These are phyloP conservation scores for Erebia palarica DNA, from an alignment of 2,888 invertebrate species.

Conservation along the genomic window DNA sequence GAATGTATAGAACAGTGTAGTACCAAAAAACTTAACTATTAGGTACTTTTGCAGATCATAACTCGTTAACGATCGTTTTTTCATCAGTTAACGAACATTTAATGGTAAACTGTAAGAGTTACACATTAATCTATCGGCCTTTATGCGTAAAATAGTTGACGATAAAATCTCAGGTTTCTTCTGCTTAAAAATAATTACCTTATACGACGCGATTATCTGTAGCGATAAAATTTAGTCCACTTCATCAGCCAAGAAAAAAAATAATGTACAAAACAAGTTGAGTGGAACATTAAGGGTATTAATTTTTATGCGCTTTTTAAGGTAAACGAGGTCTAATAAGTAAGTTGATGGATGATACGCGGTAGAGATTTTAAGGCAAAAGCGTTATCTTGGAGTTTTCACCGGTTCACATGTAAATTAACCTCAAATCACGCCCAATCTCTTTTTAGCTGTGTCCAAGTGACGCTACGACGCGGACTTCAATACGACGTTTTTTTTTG, in stretches of 20 bases:
- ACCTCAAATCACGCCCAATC: constrained; percentile 48
- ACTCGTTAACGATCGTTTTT: no score
- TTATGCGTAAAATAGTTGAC: constrained; percentile 14
- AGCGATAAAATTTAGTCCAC: constrained; percentile 23
- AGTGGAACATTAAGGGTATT: constrained; percentile 37
- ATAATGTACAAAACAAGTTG: constrained; percentile 20
- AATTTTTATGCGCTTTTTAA: constrained; percentile 51
- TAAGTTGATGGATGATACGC: constrained; percentile 54
- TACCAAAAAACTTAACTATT: background rate
- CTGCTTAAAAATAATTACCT: constrained; percentile 15
- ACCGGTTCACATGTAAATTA: constrained; percentile 64
- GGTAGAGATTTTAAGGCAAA: constrained; percentile 58
- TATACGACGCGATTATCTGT: constrained; percentile 21
- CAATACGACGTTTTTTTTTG: no score
- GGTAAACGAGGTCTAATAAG: constrained; percentile 54
- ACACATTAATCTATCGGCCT: no score
- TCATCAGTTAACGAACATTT: no score
- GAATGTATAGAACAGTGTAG: background rate
- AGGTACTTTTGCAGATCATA: background rate
- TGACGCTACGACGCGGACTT: background rate
- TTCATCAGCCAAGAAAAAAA: constrained; percentile 22
- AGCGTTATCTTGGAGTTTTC: constrained; percentile 59
- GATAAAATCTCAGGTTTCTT: constrained; percentile 14
- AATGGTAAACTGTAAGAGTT: no score
- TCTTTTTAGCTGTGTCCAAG: constrained; percentile 31